Conservation (phyloP, 2,888 invertebrate species). For the Chymomyza procnemis region DNA sequence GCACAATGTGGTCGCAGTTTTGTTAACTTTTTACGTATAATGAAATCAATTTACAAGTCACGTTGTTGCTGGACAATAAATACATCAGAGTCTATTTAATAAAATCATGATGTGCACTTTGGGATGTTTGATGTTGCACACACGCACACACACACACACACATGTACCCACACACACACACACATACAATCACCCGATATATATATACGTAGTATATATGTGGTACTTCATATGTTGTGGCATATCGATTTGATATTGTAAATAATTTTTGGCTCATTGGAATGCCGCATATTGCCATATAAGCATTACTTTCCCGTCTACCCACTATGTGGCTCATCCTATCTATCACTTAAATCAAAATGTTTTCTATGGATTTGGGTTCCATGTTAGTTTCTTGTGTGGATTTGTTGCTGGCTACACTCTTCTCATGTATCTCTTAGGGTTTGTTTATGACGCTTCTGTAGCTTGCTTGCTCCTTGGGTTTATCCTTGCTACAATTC, state of each 20-base stretch:
- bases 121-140: slow-evolving; percentile 49
- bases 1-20: slow-evolving; percentile 42
- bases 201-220: not conserved
- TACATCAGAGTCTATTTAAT: slow-evolving; percentile 78
- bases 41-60: slow-evolving; percentile 78
- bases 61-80: slow-evolving; percentile 77
- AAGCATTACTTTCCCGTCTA: not conserved
- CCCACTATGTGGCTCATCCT: slow-evolving; percentile 8
- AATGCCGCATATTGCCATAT: slow-evolving; percentile 52
- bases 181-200: slow-evolving; percentile 9
- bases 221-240: slow-evolving; percentile 2
- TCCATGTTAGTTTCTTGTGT: not conserved
- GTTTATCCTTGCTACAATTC: not conserved
- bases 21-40: slow-evolving; percentile 74
- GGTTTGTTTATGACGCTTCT: not conserved
- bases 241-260: slow-evolving; percentile 41
- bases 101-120: slow-evolving; percentile 77
- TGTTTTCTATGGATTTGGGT: not conserved
- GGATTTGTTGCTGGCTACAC: too few relatives aligned
- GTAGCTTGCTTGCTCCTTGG: not conserved
- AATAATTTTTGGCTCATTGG: slow-evolving; percentile 62
- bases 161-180: slow-evolving; percentile 21
- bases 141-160: slow-evolving; percentile 24
- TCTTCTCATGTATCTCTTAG: too few relatives aligned
- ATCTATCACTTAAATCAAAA: not conserved